A percentile compares a stretch with the other conserved stretches of the same genome.
These are phyloP conservation scores for Aramus guarauna DNA, from an alignment of 2,113 vertebrate species.

Conservation along the genomic window DNA sequence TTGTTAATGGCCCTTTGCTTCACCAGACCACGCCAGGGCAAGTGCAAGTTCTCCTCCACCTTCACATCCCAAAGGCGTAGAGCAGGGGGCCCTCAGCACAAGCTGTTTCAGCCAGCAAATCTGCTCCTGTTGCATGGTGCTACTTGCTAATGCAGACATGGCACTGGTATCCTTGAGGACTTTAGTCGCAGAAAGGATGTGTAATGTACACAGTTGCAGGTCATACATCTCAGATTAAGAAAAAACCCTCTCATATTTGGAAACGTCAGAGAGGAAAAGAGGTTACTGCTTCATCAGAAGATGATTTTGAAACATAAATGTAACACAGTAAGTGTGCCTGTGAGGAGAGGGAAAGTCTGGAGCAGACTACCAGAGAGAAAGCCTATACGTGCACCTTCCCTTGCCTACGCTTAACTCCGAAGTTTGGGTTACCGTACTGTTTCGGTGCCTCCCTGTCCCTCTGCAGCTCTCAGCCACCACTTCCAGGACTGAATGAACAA, in stretches of 20 bases:
- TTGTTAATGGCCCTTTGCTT: background rate
- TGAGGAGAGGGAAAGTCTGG: background rate
- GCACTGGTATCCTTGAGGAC: background rate
- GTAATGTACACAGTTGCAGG: background rate
- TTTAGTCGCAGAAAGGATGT: background rate
- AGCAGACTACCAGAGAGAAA: background rate
- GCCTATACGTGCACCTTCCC: rapidly evolving
- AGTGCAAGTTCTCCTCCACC: background rate
- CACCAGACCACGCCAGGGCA: background rate
- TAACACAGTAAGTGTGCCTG: background rate
- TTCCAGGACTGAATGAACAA: background rate
- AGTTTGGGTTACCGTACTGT: background rate
- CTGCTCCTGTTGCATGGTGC: background rate
- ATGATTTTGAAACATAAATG: background rate
- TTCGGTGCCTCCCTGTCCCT: background rate
- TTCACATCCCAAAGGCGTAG: background rate
- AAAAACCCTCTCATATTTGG: background rate
- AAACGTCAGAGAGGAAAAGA: background rate
- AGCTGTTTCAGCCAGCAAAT: background rate
- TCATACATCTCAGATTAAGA: background rate
- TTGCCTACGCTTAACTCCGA: background rate
- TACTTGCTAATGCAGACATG: background rate
- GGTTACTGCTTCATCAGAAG: conserved; percentile 11
- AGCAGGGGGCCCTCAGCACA: background rate
- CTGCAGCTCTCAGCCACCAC: background rate